Base-by-base conservation (phyloP, 2,797 vertebrate species). In the Paramormyrops hopkinsi region DNA sequence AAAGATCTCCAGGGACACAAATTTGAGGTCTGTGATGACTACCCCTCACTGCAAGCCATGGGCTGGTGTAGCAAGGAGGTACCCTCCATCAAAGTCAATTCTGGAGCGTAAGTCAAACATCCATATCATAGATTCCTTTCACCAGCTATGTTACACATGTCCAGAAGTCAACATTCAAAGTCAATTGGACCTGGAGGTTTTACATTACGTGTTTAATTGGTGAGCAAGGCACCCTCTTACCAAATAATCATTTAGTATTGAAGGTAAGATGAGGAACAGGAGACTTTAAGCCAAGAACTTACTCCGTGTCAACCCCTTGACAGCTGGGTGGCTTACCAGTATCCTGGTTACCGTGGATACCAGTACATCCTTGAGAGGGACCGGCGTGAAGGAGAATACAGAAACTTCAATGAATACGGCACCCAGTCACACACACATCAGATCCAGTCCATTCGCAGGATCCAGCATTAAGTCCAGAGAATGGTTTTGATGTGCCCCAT, bases 241-340 rank as follows among this genome's bases (percentile, higher is more conserved):
- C 65, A 73, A 73, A 73, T 73, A 73, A 37, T 17, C 29, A 73
- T 17, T 73, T 14, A 73, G 65, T 17, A 73, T 37, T 73, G 12
- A 73, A 37, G 65, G 65, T 73, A 37, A 14, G 37, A 73, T 37
- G 12, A 37, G 65, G 37, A 73, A 17, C 65, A 37, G 29, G 14
- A 73, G 22, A 29, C 59, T 29, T 65, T 29, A 65, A 29, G 3
- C 22, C 8, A 65, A 3, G 12, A 73, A 73, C 65, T 73, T 37
- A 48, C n/a, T 33, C 79, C 3, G 5, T 48, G 79, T 48, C 79
- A 4, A 19, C 44, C 79, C n/a, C 7, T 83, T 8, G 93, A 88
- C 94, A 99, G 98, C 93, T 99, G 98, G 98, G 98, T 99, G 89
- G 98, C 97, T 91, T 99, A 99, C 94, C 98, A 99, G 96, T 99